phyloP scores from a whole-genome alignment of 2,113 vertebrate genomes.

The Carollia perspicillata region DNA sequence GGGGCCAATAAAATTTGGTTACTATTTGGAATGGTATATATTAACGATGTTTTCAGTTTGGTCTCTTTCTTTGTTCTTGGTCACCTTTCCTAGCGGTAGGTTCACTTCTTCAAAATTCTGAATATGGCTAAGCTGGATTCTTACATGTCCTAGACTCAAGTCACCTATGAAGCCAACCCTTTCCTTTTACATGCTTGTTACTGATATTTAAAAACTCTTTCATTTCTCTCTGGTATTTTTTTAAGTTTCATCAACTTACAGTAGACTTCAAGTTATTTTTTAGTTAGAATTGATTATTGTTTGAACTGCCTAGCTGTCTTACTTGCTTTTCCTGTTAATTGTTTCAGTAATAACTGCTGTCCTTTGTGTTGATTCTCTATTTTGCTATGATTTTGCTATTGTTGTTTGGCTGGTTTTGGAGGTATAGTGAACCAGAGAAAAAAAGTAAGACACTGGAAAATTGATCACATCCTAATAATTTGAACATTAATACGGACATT shows the following conservation, averaged over 20 bases:
- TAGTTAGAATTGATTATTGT: neutral
- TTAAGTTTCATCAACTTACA: neutral
- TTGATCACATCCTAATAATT: neutral
- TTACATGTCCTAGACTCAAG: neutral
- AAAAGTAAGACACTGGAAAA: neutral
- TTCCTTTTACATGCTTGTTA: neutral
- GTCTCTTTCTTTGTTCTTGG: neutral
- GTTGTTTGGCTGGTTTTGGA: neutral
- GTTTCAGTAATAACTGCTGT: neutral
- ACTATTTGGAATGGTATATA: neutral
- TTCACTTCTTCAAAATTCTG: neutral
- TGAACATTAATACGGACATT: neutral
- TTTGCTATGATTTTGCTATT: neutral
- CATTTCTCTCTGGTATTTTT: neutral
- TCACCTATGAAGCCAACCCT: neutral
- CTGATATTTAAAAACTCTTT: neutral
- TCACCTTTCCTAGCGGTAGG: neutral
- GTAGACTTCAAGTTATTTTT: neutral
- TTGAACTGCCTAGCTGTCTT: neutral
- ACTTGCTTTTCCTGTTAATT: constrained; percentile 12
- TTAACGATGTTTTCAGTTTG: neutral
- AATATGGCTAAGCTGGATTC: neutral
- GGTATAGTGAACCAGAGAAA: neutral
- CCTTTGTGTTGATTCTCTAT: neutral
- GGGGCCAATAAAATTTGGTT: neutral